phyloP scores from a whole-genome alignment of 1,140 invertebrate genomes.

The Agrypnia vestita region DNA sequence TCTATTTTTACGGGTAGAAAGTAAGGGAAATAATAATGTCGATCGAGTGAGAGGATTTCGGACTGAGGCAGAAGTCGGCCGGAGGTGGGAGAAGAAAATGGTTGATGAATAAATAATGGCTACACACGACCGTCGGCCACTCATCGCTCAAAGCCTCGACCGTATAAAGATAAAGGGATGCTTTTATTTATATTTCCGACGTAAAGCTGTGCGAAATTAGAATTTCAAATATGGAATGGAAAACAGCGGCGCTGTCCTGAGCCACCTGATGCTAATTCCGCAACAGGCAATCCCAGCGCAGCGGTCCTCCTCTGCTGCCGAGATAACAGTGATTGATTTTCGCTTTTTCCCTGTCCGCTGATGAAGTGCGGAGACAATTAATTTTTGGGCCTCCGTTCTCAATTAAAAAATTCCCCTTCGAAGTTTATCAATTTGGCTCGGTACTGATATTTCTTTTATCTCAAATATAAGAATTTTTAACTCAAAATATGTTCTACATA shows the following conservation, averaged over 20 bases:
- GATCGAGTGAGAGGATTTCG: background rate
- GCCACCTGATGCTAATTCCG: slow-evolving; percentile 43
- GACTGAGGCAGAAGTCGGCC: background rate
- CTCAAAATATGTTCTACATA: no score
- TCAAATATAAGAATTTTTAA: no score
- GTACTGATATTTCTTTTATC: no score
- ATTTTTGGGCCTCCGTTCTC: background rate
- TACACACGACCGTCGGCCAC: slow-evolving; percentile 51
- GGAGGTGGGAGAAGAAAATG: slow-evolving; percentile 30
- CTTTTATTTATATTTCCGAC: slow-evolving; percentile 58
- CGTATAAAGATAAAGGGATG: slow-evolving; percentile 48
- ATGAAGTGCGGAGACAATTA: background rate
- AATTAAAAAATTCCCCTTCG: no score
- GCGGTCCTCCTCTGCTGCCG: background rate
- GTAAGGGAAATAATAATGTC: background rate
- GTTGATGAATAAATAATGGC: slow-evolving; percentile 59
- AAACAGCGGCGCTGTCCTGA: slow-evolving; percentile 41
- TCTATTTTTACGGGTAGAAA: background rate
- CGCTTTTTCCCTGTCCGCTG: no score
- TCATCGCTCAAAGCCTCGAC: slow-evolving; percentile 57
- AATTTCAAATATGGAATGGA: slow-evolving; percentile 60
- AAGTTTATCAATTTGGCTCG: no score
- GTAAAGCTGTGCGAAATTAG: slow-evolving; percentile 58
- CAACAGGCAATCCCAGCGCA: slow-evolving; percentile 12
- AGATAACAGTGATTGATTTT: slow-evolving; percentile 25